Evolutionary conservation across 1,140 invertebrate genomes (phyloP), one percentile per base, ranked within the genome.

Genomic region (Eulimnadia texana): DNA sequence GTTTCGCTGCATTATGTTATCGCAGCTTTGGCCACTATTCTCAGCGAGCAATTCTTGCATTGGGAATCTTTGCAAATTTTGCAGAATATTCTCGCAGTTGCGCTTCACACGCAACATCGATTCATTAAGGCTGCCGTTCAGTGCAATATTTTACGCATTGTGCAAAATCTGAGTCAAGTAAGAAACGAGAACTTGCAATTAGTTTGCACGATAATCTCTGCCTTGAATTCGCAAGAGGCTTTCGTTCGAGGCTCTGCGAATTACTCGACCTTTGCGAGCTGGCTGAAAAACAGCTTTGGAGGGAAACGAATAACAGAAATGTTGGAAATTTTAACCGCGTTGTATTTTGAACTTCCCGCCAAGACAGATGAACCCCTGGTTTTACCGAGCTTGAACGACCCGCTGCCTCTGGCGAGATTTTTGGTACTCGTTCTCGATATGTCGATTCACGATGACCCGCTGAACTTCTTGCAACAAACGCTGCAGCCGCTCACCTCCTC

Each of bases 1-100:
- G 64, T 74, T 42, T 61, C 73, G 0, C 64, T 76, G 47, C 74
- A 68, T 64, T 72, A 72, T 58, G 29, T 72, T 11, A 64, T 65
- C n/a, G 53, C 65, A 22, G 59, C 65, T 20, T 62, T 73, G 33
- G 62, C 62, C 52, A 59, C 2, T 13, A 29, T 65, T 42, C 50
- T 29, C 6, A 57, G 20, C 3, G 47, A 52, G 27, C 63, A 28
- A 16, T 54, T 58, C 53, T 64, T 63, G 52, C 27, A 63, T 33
- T 29, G 42, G n/a, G 29, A 60, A 22, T 33, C 50, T 19, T 33
- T 67, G 49, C 51, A 56, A 24, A 20, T 53, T 58, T 11, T 67
- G 3, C 58, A 66, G 53, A 50, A 64, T n/a, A 66, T 70, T 49
- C 23, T 71, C 1, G 33, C 47, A 6, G 58, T 63, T 50, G 54